Conservation (phyloP, 2,797 vertebrate genomes). For the Pagetopsis macropterus region DNA sequence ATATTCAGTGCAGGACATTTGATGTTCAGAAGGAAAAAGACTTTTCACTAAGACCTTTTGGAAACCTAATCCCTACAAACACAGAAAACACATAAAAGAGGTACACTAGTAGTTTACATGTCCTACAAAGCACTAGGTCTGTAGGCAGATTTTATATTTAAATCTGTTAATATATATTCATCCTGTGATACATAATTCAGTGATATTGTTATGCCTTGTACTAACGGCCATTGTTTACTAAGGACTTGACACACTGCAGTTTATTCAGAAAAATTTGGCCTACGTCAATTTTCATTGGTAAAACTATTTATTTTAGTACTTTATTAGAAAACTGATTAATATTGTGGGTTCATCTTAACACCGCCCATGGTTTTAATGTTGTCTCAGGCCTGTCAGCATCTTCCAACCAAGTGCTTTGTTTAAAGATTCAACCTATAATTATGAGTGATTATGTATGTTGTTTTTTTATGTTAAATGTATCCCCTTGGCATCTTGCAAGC, state of each 20-base stretch:
- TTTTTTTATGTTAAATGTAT: conserved; percentile 41
- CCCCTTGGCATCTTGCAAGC: conserved; percentile 10
- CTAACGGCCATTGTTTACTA: conserved; percentile 31
- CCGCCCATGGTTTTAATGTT: conserved; percentile 24
- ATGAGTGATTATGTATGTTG: conserved; percentile 3
- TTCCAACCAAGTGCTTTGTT: conserved; percentile 32
- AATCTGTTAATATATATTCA: conserved; percentile 53
- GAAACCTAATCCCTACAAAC: conserved; percentile 16
- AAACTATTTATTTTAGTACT: conserved; percentile 61
- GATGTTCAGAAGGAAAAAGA: conserved; percentile 11
- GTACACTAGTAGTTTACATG: conserved; percentile 13
- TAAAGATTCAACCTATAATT: conserved; percentile 1
- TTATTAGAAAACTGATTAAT: conserved; percentile 6
- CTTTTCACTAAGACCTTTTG: conserved; percentile 5
- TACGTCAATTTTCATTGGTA: background rate
- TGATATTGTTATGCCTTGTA: conserved; percentile 29
- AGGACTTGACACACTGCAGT: conserved; percentile 37
- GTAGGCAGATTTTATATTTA: conserved; percentile 50
- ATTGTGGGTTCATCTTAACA: conserved; percentile 9
- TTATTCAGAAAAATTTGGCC: conserved; percentile 3
- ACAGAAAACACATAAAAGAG: conserved; percentile 19
- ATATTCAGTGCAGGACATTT: conserved; percentile 6
- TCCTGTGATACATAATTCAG: conserved; percentile 27
- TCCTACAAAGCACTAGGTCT: conserved; percentile 15
- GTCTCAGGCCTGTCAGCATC: conserved; percentile 33